These are phyloP conservation scores for Tauraco hartlaubi DNA, from an alignment of 2,797 vertebrate species.

Conservation along the genomic window DNA sequence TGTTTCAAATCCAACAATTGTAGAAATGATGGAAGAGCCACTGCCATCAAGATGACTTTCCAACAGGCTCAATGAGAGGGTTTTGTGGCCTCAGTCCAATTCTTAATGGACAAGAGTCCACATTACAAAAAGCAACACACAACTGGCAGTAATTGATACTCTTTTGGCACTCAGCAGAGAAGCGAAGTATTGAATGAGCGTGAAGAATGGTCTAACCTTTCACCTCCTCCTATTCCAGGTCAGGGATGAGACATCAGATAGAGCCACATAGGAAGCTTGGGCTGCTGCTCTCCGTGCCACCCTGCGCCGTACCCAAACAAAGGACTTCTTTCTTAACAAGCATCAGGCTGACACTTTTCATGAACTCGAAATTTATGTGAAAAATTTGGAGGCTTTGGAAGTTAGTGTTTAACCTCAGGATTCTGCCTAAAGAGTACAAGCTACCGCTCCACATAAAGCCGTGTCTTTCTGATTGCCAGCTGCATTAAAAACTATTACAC, in stretches of 20 bases:
- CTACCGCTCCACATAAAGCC: neutral
- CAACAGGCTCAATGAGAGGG: constrained; percentile 35
- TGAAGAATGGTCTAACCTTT: constrained; percentile 74
- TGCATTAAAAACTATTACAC: constrained; percentile 24
- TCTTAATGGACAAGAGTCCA: constrained; percentile 45
- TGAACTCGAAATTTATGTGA: constrained; percentile 37
- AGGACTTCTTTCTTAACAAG: constrained; percentile 55
- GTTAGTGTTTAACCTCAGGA: neutral
- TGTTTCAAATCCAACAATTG: constrained; percentile 44
- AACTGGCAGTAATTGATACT: constrained; percentile 63
- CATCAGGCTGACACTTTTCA: neutral
- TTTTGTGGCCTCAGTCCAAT: constrained; percentile 59
- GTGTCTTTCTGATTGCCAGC: neutral
- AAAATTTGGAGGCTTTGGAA: constrained; percentile 32
- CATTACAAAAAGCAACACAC: constrained; percentile 49
- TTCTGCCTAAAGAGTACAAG: constrained; percentile 10
- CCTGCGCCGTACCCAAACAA: constrained; percentile 1
- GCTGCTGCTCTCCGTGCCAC: neutral
- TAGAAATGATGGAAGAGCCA: constrained; percentile 51
- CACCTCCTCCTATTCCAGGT: constrained; percentile 56
- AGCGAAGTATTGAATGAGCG: constrained; percentile 46
- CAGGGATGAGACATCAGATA: constrained; percentile 64
- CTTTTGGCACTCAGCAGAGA: constrained; percentile 50
- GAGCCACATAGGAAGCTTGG: constrained; percentile 26
- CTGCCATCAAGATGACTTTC: neutral